Percentiles rank a stretch among this genome's conserved stretches.
These are phyloP conservation scores for Hylaeus volcanicus DNA, from an alignment of 1,140 invertebrate genomes.

Conservation along the genomic window DNA sequence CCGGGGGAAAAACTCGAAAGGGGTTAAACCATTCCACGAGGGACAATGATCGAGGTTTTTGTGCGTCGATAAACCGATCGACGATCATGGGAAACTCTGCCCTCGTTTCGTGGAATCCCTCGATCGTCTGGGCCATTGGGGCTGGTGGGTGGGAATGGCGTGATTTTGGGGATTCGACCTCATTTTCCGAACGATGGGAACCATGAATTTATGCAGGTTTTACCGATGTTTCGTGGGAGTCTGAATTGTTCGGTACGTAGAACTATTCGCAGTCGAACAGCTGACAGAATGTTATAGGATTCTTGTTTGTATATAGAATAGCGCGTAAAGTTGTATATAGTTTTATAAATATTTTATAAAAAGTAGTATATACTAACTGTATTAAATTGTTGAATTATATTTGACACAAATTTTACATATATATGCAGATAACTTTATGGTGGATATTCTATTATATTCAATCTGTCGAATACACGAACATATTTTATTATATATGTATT, in stretches of 20 bases:
- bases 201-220: neutral
- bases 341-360: no score
- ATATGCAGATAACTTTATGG: no score
- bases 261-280: neutral
- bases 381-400: no score
- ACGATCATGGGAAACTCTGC: constrained; percentile 48
- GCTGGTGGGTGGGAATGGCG: neutral
- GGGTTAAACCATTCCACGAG: constrained; percentile 49
- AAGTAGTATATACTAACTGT: no score
- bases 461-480: no score
- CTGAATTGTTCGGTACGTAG: neutral
- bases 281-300: no score
- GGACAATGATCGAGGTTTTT: constrained; percentile 51
- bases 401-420: no score
- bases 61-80: constrained; percentile 32
- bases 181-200: neutral
- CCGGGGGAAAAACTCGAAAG: constrained; percentile 46
- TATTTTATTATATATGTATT: no score
- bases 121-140: neutral
- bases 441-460: no score
- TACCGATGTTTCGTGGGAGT: neutral
- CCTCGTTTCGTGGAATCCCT: constrained; percentile 22
- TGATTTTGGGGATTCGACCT: constrained; percentile 1
- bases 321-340: no score
- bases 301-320: no score